These are phyloP conservation scores for Epinotia brunnichana DNA, from an alignment of 2,888 invertebrate species.

Conservation along the genomic window DNA sequence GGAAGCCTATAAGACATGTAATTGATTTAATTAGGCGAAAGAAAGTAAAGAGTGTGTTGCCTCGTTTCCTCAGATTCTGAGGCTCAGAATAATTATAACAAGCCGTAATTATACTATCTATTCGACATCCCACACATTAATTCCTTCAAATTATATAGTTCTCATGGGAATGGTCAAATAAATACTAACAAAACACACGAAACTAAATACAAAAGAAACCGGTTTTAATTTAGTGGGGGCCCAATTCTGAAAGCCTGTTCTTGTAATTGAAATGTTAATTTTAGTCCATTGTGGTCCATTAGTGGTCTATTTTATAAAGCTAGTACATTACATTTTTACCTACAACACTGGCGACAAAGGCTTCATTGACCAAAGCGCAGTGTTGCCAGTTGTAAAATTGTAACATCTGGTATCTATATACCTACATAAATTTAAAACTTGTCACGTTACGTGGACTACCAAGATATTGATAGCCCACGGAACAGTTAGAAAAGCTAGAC, in stretches of 20 bases:
- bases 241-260: neutral
- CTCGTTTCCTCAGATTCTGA: neutral
- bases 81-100: neutral
- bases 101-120: neutral
- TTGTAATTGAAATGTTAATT: neutral
- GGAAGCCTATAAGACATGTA: conserved; percentile 4
- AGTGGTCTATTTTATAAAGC: no score
- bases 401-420: no score
- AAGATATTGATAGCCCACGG: no score
- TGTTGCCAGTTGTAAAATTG: no score
- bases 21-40: neutral
- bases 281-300: no score
- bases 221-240: neutral
- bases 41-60: neutral
- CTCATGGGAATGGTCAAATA: conserved; percentile 3
- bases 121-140: neutral
- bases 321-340: no score
- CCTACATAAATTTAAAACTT: no score
- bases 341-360: no score
- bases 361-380: no score
- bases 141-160: neutral
- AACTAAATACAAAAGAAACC: neutral
- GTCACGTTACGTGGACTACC: no score
- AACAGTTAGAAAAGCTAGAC: no score
- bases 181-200: neutral